Evolutionary conservation across 2,113 vertebrate species (phyloP).

Genomic region (Caracal caracal): DNA sequence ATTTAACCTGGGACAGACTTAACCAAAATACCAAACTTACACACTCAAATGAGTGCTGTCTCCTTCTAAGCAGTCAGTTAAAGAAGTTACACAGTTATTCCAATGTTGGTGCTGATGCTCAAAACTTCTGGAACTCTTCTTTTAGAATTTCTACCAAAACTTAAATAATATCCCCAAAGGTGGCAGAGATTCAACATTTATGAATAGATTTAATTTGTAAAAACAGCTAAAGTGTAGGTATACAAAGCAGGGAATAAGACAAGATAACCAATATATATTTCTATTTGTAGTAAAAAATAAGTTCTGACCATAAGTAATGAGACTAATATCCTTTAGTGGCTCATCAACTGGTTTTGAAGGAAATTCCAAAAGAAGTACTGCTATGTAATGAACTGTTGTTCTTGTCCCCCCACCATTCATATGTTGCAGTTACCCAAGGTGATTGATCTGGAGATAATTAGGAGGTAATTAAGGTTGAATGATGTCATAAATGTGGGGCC

Average conservation of each 20-base stretch:
- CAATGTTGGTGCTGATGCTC: neutral
- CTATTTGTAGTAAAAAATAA: neutral
- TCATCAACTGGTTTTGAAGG: slow-evolving; percentile 12
- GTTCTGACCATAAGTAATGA: neutral
- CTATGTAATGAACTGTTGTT: neutral
- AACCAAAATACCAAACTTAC: neutral
- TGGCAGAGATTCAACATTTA: slow-evolving; percentile 30
- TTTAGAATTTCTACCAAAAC: slow-evolving; percentile 24
- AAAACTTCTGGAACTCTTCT: neutral
- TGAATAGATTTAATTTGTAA: slow-evolving; percentile 31
- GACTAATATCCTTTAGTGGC: slow-evolving; percentile 1
- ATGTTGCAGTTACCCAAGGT: neutral
- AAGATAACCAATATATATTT: slow-evolving; percentile 28
- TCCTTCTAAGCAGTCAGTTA: neutral
- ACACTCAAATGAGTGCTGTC: slow-evolving; percentile 9
- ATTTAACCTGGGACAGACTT: slow-evolving; percentile 22
- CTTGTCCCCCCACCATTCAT: neutral
- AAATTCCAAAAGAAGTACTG: slow-evolving; percentile 7
- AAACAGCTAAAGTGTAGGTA: slow-evolving; percentile 29
- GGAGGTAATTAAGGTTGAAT: slow-evolving; percentile 28
- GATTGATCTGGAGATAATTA: neutral
- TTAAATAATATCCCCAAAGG: slow-evolving; percentile 35
- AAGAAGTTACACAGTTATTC: slow-evolving; percentile 37
- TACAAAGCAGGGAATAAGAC: neutral
- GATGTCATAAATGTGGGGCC: neutral